These are phyloP conservation scores for Rhadina sibilatrix DNA, from an alignment of 2,113 vertebrate species.

Conservation along the genomic window DNA sequence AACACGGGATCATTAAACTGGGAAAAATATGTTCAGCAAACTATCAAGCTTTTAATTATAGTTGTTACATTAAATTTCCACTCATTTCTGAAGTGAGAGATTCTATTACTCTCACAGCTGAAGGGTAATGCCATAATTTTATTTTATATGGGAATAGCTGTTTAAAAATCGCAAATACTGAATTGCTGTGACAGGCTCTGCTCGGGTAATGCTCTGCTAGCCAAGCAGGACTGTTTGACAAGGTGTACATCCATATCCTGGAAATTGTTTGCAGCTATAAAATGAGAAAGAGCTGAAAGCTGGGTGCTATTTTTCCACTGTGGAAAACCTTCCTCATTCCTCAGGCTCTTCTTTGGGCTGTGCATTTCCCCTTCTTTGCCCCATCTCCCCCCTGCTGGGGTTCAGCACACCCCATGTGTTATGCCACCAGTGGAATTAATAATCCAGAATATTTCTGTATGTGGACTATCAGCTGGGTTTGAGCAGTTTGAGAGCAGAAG, in stretches of 20 bases:
- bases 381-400: background rate
- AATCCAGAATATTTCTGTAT: background rate
- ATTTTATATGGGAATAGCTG: background rate
- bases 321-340: background rate
- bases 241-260: background rate
- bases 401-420: background rate
- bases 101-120: background rate
- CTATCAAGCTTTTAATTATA: constrained; percentile 18
- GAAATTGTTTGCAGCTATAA: background rate
- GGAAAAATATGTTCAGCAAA: background rate
- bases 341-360: background rate
- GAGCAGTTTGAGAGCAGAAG: background rate
- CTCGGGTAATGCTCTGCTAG: background rate
- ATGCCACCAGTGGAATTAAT: background rate
- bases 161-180: background rate
- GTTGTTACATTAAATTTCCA: background rate
- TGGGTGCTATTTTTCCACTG: background rate
- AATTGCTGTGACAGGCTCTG: background rate
- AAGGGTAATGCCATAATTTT: background rate
- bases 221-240: background rate
- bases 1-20: background rate
- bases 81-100: background rate
- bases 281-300: background rate
- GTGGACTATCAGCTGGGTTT: background rate
- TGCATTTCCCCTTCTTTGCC: background rate